Evolutionary conservation across 2,888 invertebrate genomes (phyloP).

Genomic region (Drosophila nr. perissopoda): DNA sequence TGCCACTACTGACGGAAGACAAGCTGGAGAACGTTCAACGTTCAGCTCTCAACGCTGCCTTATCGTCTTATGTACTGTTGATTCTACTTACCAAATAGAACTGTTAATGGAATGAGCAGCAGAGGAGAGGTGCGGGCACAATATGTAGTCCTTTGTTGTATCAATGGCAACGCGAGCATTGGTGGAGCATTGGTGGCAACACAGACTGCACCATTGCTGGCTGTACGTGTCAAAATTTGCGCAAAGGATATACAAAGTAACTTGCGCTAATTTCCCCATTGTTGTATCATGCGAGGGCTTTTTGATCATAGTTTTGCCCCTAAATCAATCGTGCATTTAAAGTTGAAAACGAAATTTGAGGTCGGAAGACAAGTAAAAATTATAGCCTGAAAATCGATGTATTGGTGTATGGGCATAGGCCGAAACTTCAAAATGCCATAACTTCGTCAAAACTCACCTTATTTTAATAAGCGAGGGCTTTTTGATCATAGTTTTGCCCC

Average conservation of each 20-base stretch:
- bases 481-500: too few relatives aligned
- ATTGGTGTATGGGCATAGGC: too few relatives aligned
- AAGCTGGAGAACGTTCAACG: constrained; percentile 23
- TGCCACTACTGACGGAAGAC: constrained; percentile 38
- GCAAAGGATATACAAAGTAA: constrained; percentile 73
- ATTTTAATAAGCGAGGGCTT: too few relatives aligned
- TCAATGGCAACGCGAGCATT: constrained; percentile 63
- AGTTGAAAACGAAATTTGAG: too few relatives aligned
- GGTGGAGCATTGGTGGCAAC: constrained; percentile 1
- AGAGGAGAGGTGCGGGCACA: constrained; percentile 44
- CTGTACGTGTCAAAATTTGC: constrained; percentile 72
- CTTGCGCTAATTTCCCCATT: constrained; percentile 74
- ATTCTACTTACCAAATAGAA: constrained; percentile 49
- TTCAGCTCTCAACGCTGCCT: constrained; percentile 28
- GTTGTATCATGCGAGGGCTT: too few relatives aligned
- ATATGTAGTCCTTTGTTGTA: constrained; percentile 58
- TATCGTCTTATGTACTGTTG: constrained; percentile 33
- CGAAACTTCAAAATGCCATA: too few relatives aligned
- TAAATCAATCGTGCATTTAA: too few relatives aligned
- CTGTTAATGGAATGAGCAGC: constrained; percentile 49
- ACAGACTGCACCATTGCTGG: constrained; percentile 15
- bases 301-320: too few relatives aligned
- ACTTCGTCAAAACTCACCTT: too few relatives aligned
- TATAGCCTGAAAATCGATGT: too few relatives aligned
- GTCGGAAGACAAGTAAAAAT: too few relatives aligned